Conservation (phyloP, 2,888 invertebrate species). For the Mystacides longicornis region DNA sequence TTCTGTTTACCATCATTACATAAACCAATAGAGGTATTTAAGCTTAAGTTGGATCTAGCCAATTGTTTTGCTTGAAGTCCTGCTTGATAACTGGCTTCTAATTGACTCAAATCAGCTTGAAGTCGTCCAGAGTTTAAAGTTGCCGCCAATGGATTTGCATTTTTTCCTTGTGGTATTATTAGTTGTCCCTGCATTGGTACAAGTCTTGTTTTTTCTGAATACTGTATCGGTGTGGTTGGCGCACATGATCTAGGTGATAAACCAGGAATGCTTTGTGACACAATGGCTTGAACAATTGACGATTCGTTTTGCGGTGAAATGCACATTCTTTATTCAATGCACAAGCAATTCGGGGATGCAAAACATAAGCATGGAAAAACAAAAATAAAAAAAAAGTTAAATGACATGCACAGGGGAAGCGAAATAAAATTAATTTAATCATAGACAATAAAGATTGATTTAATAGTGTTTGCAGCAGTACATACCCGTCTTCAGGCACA, state of each 20-base stretch:
- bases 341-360: constrained; percentile 9
- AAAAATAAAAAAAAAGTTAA: constrained; percentile 34
- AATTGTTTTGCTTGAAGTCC: constrained; percentile 23
- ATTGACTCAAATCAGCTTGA: constrained; percentile 23
- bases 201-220: constrained; percentile 43
- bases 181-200: constrained; percentile 34
- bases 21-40: constrained; percentile 22
- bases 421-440: constrained; percentile 14
- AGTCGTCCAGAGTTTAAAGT: constrained; percentile 16
- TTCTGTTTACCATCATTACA: constrained; percentile 26
- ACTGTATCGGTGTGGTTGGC: constrained; percentile 41
- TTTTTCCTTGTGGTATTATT: constrained; percentile 19
- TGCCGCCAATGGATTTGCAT: constrained; percentile 19
- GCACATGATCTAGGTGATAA: constrained; percentile 42
- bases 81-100: constrained; percentile 25
- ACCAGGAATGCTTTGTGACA: constrained; percentile 48
- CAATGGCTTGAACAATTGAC: constrained; percentile 49
- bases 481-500: constrained; percentile 65
- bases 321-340: constrained; percentile 16
- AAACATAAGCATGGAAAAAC: constrained; percentile 29
- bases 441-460: background rate
- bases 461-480: background rate
- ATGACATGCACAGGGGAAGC: constrained; percentile 24
- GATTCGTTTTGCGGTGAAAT: constrained; percentile 36
- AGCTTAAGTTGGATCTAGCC: constrained; percentile 14